Evolutionary conservation across 2,797 vertebrate genomes (phyloP).

Genomic region (Margarornis squamiger): DNA sequence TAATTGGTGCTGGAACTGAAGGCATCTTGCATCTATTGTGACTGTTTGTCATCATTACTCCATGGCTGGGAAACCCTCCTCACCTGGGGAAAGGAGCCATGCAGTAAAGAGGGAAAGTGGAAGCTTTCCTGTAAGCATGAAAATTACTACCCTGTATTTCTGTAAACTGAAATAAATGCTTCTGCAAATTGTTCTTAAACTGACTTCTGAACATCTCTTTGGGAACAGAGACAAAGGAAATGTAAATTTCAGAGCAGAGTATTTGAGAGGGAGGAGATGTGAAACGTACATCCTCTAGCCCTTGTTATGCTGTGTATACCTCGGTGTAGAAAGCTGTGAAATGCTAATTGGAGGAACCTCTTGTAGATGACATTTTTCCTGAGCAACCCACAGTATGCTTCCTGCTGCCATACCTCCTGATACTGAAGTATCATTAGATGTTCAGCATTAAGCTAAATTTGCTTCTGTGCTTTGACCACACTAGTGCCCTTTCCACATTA

Average conservation of each 20-base stretch:
- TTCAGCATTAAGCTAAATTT: neutral
- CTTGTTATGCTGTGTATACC: neutral
- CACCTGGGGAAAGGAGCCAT: neutral
- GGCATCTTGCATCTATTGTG: neutral
- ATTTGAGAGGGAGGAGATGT: neutral
- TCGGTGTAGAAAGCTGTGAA: neutral
- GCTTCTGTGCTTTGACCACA: neutral
- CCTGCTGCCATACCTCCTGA: neutral
- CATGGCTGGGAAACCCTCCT: neutral
- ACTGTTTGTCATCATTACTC: neutral
- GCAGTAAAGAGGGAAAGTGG: neutral
- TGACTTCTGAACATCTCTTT: neutral
- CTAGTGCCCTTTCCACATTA: neutral
- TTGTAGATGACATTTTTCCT: neutral
- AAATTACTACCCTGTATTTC: neutral
- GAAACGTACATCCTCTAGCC: neutral
- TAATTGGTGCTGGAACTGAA: neutral
- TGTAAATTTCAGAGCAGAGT: neutral
- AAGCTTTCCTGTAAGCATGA: conserved; percentile 3
- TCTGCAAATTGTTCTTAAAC: neutral
- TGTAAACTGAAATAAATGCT: neutral
- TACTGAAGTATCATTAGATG: neutral
- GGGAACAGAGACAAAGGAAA: neutral
- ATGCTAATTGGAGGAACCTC: neutral
- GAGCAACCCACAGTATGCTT: neutral